Base-by-base conservation (phyloP, 2,113 vertebrate species). In the Cercocebus atys region DNA sequence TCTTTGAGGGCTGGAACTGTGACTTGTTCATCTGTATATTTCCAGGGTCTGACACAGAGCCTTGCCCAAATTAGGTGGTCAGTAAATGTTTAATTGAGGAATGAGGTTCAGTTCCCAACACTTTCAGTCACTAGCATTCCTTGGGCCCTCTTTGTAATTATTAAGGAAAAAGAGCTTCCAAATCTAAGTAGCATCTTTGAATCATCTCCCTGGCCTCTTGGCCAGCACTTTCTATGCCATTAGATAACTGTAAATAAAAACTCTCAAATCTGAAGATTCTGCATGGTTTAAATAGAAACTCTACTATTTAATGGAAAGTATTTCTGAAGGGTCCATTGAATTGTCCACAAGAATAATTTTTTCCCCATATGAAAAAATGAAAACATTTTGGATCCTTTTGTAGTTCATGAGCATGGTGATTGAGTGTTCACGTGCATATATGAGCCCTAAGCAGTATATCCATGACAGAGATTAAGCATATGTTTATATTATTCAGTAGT, bases 311-410 rank as follows among this genome's bases (percentile, higher is more conserved):
- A 57, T 82, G 70, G 68, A 92, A 94, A 94, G 45, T 79, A 76
- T 50, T 88, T 95, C 86, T 73, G 47, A 68, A 16, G 73, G 59
- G 47, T 66, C 52, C 40, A 6, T 9, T 93, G 88, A 82, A 78
- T 91, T 88, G n/a, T 81, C 72, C 32, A 50, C 43, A 75, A 23
- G 81, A 85, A 76, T 59, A 35, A 20, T 55, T 76, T 87, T 90
- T 70, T 40, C 57, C 7, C 43, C 79, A 88, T 79, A 64, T 97
- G 94, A 96, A 97, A 97, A 98, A 97, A 64, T 96, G 94, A 96
- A 97, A 98, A 97, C 96, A 97, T 96, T 95, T 97, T 98, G 98
- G 97, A 97, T 97, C 97, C 88, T 66, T 97, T 96, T 93, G 94
- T 97, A 98, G 96, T 93, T 98, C 12, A 64, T 64, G 61, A 32